Conservation (phyloP, 2,888 invertebrate species). For the Elgonia sp. region DNA sequence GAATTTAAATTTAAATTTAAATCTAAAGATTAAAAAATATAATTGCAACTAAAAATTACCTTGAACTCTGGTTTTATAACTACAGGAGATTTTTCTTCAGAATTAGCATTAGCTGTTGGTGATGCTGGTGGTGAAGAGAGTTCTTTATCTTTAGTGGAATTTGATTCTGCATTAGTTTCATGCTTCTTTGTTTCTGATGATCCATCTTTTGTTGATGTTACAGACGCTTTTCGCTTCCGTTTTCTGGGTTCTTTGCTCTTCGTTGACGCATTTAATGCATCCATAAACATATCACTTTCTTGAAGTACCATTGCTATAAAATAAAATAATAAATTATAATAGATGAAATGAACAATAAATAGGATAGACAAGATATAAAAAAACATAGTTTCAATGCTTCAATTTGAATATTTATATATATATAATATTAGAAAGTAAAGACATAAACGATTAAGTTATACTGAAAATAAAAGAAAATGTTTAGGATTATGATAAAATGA, state of each 20-base stretch:
- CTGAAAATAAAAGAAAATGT: not conserved
- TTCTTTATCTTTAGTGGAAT: slow-evolving; percentile 79
- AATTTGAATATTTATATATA: not conserved
- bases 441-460: not conserved
- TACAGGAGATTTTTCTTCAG: slow-evolving; percentile 86
- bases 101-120: slow-evolving; percentile 75
- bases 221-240: slow-evolving; percentile 92
- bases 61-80: slow-evolving; percentile 87
- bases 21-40: too few species aligned
- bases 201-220: slow-evolving; percentile 89
- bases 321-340: not conserved
- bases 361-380: not conserved
- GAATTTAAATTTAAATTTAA: too few species aligned
- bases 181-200: slow-evolving; percentile 88
- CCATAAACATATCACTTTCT: slow-evolving; percentile 98
- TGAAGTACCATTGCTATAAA: slow-evolving; percentile 92
- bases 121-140: slow-evolving; percentile 86
- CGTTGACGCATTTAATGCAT: slow-evolving; percentile 94
- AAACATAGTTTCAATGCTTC: not conserved
- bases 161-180: slow-evolving; percentile 84
- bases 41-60: slow-evolving; percentile 80
- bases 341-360: not conserved
- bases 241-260: slow-evolving; percentile 92
- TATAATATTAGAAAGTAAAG: not conserved
- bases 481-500: not conserved